phyloP scores from a whole-genome alignment of 2,888 invertebrate genomes.

The Noctua fimbriata region DNA sequence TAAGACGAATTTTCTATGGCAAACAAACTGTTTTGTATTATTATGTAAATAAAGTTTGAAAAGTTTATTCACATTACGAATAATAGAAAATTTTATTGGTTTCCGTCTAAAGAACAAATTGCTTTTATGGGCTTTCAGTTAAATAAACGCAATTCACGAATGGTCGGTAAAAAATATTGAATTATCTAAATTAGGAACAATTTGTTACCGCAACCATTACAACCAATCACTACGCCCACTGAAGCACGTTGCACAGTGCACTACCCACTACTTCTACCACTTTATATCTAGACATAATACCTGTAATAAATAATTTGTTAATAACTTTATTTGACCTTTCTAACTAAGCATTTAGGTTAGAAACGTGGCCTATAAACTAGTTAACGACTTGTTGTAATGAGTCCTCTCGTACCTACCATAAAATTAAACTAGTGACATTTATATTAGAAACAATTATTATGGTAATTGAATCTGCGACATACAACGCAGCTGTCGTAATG shows the following conservation, averaged over 20 bases:
- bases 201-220: slow-evolving; percentile 65
- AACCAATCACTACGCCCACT: slow-evolving; percentile 65
- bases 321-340: slow-evolving; percentile 57
- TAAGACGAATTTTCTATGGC: slow-evolving; percentile 32
- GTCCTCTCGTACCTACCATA: slow-evolving; percentile 20
- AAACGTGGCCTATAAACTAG: slow-evolving; percentile 39
- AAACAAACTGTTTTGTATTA: slow-evolving; percentile 56
- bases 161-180: slow-evolving; percentile 64
- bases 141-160: slow-evolving; percentile 47
- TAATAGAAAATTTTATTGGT: slow-evolving; percentile 45
- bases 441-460: slow-evolving; percentile 52
- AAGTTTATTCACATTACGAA: slow-evolving; percentile 36
- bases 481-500: slow-evolving; percentile 25
- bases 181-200: slow-evolving; percentile 64
- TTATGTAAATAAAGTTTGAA: slow-evolving; percentile 55
- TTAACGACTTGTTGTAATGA: slow-evolving; percentile 47
- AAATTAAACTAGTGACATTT: slow-evolving; percentile 53
- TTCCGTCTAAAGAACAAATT: slow-evolving; percentile 45
- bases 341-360: slow-evolving; percentile 39
- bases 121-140: slow-evolving; percentile 39
- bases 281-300: slow-evolving; percentile 23
- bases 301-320: slow-evolving; percentile 46
- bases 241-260: slow-evolving; percentile 34
- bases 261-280: slow-evolving; percentile 39
- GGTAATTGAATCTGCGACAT: slow-evolving; percentile 33